Evolutionary conservation across 2,888 invertebrate genomes (phyloP), one percentile per base, ranked within the genome.

Genomic region (Ichneumoninae sp.): DNA sequence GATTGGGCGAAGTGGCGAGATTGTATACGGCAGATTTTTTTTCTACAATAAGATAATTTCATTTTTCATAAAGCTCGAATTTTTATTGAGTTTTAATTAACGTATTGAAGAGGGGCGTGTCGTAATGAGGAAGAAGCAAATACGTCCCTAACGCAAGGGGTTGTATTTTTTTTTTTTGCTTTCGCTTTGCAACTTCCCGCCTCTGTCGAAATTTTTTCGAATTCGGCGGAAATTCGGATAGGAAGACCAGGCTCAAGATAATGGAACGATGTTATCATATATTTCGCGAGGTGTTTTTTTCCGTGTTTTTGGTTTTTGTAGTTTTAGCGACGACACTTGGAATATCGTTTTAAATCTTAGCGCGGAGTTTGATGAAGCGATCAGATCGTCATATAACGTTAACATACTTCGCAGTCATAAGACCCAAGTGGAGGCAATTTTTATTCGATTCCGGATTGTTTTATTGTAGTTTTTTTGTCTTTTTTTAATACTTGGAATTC

Each of bases 161-260:
- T 70, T 47, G 22, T 82, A 54, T 57, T 40, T 52, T 19, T 40
- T 52, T 19, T 19, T 76, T 16, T 66, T 65, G 10, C 71, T 13
- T 10, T 50, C 54, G 40, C 26, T 76, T 72, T 47, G 57, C 71
- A 72, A 66, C 78, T 60, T 77, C 62, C 36, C 40, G 71, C 71
- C 82, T 78, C 80, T 68, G 79, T 82, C 62, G 70, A 68, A 54
- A 71, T 62, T 82, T 82, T n/a, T 33, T 69, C 80, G 80, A 80
- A 72, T 83, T 80, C 80, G 78, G 50, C 65, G 81, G 71, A 82
- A 76, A 78, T 82, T 79, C 81, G 81, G 78, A 81, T 66, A 79
- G 84, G 84, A 84, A 84, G 84, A 84, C 84, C 84, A 78, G 84
- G 78, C 84, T 84, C 84, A 78, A 84, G 75, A 82, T 79, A 79